Conservation (phyloP, 1,140 invertebrate genomes). For the Reticulitermes speratus region DNA sequence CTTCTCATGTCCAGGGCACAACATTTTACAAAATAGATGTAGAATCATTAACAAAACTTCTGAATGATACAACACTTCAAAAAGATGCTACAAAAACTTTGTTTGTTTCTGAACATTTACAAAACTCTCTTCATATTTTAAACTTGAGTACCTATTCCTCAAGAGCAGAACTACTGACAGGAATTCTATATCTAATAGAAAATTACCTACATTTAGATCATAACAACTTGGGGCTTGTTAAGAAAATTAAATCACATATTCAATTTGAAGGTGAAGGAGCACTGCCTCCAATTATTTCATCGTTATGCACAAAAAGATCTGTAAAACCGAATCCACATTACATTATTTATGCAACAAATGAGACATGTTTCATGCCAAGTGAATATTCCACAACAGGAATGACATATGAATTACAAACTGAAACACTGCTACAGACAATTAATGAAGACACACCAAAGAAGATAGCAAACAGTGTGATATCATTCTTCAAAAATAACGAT, state of each 20-base stretch:
- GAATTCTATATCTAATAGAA: neutral
- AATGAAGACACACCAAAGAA: neutral
- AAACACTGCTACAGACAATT: neutral
- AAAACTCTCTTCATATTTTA: neutral
- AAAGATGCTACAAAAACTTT: neutral
- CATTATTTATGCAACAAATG: neutral
- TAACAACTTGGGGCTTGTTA: neutral
- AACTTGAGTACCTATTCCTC: neutral
- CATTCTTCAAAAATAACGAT: neutral
- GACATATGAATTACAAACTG: neutral
- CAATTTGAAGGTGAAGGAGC: neutral
- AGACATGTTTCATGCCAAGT: neutral
- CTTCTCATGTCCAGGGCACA: neutral
- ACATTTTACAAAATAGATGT: neutral
- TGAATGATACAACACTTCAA: neutral
- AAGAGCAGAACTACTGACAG: neutral
- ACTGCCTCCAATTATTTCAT: neutral
- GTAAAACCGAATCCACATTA: neutral
- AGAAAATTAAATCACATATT: neutral
- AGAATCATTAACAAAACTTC: neutral
- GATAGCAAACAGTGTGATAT: neutral
- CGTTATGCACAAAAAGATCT: neutral
- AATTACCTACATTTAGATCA: neutral
- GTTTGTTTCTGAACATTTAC: neutral
- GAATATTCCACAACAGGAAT: neutral